phyloP scores from a whole-genome alignment of 2,113 vertebrate species.

The Mesoclemmys tuberculata region DNA sequence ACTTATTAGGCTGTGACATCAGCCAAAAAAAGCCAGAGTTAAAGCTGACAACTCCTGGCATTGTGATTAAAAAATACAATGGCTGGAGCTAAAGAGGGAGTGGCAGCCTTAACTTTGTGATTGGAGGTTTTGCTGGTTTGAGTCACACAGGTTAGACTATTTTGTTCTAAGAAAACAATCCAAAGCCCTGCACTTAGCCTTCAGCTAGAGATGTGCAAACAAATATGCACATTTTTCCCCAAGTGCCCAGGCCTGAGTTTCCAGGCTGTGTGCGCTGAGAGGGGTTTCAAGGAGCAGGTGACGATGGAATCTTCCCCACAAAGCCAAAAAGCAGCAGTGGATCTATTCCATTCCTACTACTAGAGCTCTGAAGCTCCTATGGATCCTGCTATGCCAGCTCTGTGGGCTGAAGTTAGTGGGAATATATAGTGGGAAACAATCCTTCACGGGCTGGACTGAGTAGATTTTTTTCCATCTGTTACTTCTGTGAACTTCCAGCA shows the following conservation, averaged over 20 bases:
- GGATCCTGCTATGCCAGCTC: not conserved
- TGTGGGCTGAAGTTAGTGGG: slow-evolving; percentile 9
- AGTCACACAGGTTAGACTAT: not conserved
- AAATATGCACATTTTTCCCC: not conserved
- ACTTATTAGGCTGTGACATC: slow-evolving; percentile 77
- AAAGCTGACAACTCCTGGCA: slow-evolving; percentile 71
- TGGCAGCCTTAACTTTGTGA: slow-evolving; percentile 12
- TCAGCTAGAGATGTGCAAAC: not conserved
- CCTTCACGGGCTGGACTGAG: not conserved
- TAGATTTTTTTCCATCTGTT: not conserved
- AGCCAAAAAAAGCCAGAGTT: slow-evolving; percentile 72
- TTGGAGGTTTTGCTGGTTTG: not conserved
- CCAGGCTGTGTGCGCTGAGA: not conserved
- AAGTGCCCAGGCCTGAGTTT: not conserved
- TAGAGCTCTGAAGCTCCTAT: not conserved
- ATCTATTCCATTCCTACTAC: not conserved
- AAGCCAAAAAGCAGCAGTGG: not conserved
- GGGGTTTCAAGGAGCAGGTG: not conserved
- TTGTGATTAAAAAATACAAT: slow-evolving; percentile 12
- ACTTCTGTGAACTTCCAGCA: not conserved
- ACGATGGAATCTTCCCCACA: not conserved
- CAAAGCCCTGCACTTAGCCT: rapidly evolving
- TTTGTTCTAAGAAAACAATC: slow-evolving; percentile 1
- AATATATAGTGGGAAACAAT: slow-evolving; percentile 9
- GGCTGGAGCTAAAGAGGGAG: slow-evolving; percentile 36